Evolutionary conservation across 1,140 invertebrate species (phyloP).

Genomic region (Vanessa atalanta): DNA sequence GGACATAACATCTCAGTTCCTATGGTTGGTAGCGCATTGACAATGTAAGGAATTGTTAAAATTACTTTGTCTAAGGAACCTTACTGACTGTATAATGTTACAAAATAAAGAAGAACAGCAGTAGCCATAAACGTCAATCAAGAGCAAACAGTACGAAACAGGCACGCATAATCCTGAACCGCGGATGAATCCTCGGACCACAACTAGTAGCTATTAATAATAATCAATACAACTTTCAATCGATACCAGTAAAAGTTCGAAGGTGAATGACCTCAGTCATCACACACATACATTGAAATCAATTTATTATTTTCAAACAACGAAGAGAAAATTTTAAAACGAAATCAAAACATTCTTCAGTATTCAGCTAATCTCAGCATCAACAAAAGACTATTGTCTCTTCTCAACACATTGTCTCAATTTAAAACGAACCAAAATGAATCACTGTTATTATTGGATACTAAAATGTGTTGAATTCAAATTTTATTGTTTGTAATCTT

Average conservation of each 20-base stretch:
- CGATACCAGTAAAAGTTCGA: conserved; percentile 15
- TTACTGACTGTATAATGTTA: too few relatives aligned
- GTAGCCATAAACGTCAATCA: too few relatives aligned
- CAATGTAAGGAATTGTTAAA: too few relatives aligned
- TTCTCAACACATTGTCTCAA: conserved; percentile 72
- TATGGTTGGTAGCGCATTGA: too few relatives aligned
- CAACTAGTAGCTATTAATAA: not conserved
- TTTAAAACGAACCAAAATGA: conserved; percentile 76
- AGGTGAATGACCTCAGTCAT: conserved; percentile 20
- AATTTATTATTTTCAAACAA: conserved; percentile 68
- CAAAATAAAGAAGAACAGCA: too few relatives aligned
- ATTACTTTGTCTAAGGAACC: too few relatives aligned
- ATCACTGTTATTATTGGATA: conserved; percentile 77
- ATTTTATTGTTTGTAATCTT: conserved; percentile 75
- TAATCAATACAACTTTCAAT: conserved; percentile 2
- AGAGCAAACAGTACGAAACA: not conserved
- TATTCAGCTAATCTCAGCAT: conserved; percentile 77
- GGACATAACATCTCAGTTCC: too few relatives aligned
- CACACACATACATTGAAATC: conserved; percentile 32
- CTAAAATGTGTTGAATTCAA: conserved; percentile 74
- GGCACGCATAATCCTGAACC: not conserved
- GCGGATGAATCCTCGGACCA: not conserved
- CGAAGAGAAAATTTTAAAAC: conserved; percentile 69
- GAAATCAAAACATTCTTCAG: conserved; percentile 76
- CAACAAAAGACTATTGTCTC: conserved; percentile 79